Evolutionary conservation across 2,888 invertebrate genomes (phyloP).

Genomic region (Orchestes rusci): DNA sequence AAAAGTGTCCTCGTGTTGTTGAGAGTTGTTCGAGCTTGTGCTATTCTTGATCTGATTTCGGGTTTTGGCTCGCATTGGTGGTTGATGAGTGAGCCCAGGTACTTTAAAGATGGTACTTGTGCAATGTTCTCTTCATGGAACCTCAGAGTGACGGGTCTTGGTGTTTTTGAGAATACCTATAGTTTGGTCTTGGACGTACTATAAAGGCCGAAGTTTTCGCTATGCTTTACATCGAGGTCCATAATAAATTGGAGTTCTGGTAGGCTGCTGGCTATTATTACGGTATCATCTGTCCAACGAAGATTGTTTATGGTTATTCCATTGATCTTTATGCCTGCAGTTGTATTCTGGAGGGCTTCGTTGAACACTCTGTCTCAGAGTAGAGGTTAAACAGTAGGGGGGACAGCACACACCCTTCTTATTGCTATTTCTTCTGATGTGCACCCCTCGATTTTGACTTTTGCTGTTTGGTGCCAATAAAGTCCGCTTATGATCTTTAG

Average conservation of each 20-base stretch:
- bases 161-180: neutral
- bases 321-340: neutral
- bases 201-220: no score
- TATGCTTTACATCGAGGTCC: no score
- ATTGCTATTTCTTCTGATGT: neutral
- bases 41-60: neutral
- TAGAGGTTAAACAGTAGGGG: neutral
- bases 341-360: neutral
- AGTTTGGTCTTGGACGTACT: no score
- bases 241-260: no score
- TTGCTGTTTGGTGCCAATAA: no score
- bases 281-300: neutral
- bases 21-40: neutral
- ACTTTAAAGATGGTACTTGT: neutral
- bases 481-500: no score
- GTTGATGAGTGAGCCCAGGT: neutral
- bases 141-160: neutral
- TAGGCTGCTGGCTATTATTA: no score
- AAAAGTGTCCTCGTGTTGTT: no score
- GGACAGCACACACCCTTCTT: neutral
- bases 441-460: no score
- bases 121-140: neutral
- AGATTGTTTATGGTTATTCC: neutral
- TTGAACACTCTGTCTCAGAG: neutral
- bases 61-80: neutral